These are phyloP conservation scores for Parnassius glacialis DNA, from an alignment of 2,888 invertebrate species.

Conservation along the genomic window DNA sequence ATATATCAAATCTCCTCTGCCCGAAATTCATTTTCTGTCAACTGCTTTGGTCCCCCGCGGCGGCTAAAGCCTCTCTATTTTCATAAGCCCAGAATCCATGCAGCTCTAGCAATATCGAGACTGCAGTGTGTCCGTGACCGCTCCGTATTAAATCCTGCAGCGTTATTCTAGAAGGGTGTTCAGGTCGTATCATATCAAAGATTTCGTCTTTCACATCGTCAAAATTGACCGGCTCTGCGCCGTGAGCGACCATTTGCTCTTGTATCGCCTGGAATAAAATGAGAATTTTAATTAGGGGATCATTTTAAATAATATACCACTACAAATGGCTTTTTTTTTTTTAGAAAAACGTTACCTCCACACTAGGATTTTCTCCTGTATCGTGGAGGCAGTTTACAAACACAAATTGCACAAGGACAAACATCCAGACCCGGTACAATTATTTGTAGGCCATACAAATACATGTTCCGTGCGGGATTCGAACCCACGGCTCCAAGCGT, in stretches of 20 bases:
- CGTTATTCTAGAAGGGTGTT: constrained; percentile 90
- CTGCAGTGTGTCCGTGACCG: constrained; percentile 96
- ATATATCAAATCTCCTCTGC: constrained; percentile 35
- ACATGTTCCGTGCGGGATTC: no score
- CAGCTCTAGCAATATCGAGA: constrained; percentile 96
- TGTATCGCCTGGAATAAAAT: constrained; percentile 87
- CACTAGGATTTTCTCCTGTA: no score
- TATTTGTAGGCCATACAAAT: no score
- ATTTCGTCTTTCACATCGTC: constrained; percentile 98
- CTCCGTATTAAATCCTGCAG: constrained; percentile 91
- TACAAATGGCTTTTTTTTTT: no score
- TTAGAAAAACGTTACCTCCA: no score
- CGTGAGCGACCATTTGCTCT: constrained; percentile 92
- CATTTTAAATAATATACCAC: no score
- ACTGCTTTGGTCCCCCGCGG: constrained; percentile 83
- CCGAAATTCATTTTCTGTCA: constrained; percentile 40
- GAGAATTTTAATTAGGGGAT: neutral
- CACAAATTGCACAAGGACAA: no score
- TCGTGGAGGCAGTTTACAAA: no score
- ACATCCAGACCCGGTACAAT: no score
- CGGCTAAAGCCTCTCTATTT: constrained; percentile 90
- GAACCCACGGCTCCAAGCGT: no score
- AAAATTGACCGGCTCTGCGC: constrained; percentile 94
- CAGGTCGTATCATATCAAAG: constrained; percentile 98
- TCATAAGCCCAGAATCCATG: constrained; percentile 99